A percentile compares a stretch with the other conserved stretches of the same genome.
Conservation (phyloP, 2,797 vertebrate genomes). For the Esox lucius region DNA sequence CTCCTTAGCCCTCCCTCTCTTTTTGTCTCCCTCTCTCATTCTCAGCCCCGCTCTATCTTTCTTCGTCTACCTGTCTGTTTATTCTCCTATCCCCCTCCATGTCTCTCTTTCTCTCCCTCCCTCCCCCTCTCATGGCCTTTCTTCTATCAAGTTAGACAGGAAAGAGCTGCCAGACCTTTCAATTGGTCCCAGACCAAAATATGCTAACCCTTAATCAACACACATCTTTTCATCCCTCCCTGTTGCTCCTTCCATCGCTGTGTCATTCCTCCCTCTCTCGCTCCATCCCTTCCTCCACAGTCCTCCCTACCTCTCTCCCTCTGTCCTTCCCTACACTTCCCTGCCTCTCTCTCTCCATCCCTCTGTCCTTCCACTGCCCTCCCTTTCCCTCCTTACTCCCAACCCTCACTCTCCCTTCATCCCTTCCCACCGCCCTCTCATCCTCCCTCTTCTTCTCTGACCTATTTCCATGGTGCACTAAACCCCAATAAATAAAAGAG, state of each 20-base stretch:
- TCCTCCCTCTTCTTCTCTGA: slow-evolving; percentile 8
- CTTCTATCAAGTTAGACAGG: slow-evolving; percentile 23
- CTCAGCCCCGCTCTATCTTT: too few relatives aligned
- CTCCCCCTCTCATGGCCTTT: too few relatives aligned
- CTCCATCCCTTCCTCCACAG: slow-evolving; percentile 16
- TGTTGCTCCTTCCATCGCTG: background rate
- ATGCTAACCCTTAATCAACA: slow-evolving; percentile 39
- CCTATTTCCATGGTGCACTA: slow-evolving; percentile 12
- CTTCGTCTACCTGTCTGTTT: too few relatives aligned
- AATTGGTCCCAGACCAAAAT: slow-evolving; percentile 55
- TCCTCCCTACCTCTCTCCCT: background rate
- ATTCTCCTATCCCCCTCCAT: background rate
- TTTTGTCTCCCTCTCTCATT: background rate
- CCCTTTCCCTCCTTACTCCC: background rate
- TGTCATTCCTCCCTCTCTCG: background rate
- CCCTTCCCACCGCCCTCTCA: background rate
- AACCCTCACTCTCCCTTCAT: background rate
- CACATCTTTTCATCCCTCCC: slow-evolving; percentile 35
- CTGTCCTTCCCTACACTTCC: too few relatives aligned
- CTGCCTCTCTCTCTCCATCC: too few relatives aligned
- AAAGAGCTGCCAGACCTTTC: slow-evolving; percentile 53
- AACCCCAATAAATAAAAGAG: background rate
- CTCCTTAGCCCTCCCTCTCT: too few relatives aligned
- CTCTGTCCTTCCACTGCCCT: background rate
- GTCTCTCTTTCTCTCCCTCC: background rate